Base-by-base conservation (phyloP, 2,797 vertebrate genomes). In the Lycodopsis pacificus region DNA sequence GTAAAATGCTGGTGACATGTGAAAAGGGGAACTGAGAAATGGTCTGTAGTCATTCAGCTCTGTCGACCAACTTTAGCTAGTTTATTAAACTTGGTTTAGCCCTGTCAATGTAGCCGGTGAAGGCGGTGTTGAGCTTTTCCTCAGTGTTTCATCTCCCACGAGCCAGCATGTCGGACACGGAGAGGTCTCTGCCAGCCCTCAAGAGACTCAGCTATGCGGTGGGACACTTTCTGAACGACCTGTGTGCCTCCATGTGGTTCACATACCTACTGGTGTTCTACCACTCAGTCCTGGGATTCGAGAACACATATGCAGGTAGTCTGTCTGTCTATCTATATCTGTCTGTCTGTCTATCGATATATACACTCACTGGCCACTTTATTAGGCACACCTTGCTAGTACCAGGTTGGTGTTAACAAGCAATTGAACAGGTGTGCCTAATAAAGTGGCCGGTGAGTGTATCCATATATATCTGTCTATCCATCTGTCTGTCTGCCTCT, bases 241-340 rank as follows among this genome's bases (percentile, higher is more conserved):
- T 98, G 63, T 98, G 97, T 58, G 97, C 97, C 0, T 97, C 97
- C 3, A 97, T 99, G 94, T 98, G 97, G 97, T 99, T 99, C 92
- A 98, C 97, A 0, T 99, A 98, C 90, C 94, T 99, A 56, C 94
- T 99, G 86, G 94, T 98, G 0, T 98, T 96, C 84, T 96, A 97
- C 93, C 97, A 98, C 85, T 93, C 96, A 0, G 97, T 97, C 7
- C 93, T 97, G 90, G 96, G 96, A 2, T 97, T 97, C 81, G 89
- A 93, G 15, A 97, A 96, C 80, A 90, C 93, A 0, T 85, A 94
- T 38, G 97, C 97, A 81, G 92, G 91, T 92, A 22, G 76, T 49
- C 5, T 46, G 0, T 71, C 44, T 25, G 0, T 14, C 40, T 59
- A 1, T 56, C n/a, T 66, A 0, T 53, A 1, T 25, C 56, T 10